A percentile compares a stretch with the other conserved stretches of the same genome.
Evolutionary conservation across 2,113 vertebrate species (phyloP).

Genomic region (Pampusana beccarii): DNA sequence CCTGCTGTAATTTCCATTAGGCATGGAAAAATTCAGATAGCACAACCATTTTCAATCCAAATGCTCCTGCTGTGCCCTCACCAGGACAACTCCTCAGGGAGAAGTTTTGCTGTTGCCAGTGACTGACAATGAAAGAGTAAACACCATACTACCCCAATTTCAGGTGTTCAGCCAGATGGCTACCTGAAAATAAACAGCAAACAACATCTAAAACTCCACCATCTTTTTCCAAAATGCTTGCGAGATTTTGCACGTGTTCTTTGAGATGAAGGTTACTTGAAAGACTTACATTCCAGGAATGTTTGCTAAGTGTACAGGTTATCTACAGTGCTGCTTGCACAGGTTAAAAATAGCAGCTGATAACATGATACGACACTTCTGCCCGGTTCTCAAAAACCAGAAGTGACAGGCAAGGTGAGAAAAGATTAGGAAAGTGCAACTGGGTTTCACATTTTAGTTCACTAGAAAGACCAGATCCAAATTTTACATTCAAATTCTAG

Average conservation of each 20-base stretch:
- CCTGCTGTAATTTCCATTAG: neutral
- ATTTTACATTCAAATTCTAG: neutral
- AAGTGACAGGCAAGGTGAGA: neutral
- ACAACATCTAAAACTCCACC: neutral
- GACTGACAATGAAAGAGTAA: neutral
- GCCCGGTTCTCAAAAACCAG: neutral
- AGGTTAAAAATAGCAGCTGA: slow-evolving; percentile 21
- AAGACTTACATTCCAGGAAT: neutral
- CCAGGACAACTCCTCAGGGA: neutral
- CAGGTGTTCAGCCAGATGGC: neutral
- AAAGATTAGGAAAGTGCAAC: neutral
- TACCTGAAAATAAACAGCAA: slow-evolving; percentile 14
- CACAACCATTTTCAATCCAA: slow-evolving; percentile 6
- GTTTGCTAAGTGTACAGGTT: neutral
- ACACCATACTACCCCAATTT: neutral
- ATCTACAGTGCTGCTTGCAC: neutral
- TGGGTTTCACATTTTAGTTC: neutral
- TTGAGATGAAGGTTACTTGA: slow-evolving; percentile 6
- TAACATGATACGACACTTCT: neutral
- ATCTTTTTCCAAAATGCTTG: neutral
- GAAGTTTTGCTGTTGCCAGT: neutral
- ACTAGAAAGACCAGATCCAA: neutral
- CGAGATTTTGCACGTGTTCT: neutral
- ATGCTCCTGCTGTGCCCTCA: slow-evolving; percentile 16
- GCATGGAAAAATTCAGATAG: slow-evolving; percentile 9